A percentile compares a stretch with the other conserved stretches of the same genome.
Evolutionary conservation across 2,113 vertebrate genomes (phyloP).

Genomic region (Myxocyprinus asiaticus): DNA sequence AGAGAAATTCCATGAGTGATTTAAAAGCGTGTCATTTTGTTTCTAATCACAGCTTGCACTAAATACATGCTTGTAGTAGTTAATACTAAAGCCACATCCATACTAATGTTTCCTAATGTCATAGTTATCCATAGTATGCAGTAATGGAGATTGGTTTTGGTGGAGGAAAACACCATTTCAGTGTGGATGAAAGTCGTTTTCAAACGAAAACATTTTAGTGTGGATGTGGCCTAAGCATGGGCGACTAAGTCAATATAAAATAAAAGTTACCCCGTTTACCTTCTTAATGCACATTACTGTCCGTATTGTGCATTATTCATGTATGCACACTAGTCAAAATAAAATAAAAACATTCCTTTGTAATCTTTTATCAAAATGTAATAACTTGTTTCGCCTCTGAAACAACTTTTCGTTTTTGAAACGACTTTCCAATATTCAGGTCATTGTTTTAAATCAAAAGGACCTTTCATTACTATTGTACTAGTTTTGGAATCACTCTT

Average conservation of each 20-base stretch:
- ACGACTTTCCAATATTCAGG: background rate
- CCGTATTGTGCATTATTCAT: background rate
- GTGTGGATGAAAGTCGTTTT: too few relatives aligned
- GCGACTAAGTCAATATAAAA: background rate
- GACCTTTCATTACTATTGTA: too few relatives aligned
- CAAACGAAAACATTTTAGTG: too few relatives aligned
- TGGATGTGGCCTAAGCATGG: too few relatives aligned
- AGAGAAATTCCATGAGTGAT: background rate
- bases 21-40: background rate
- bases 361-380: background rate
- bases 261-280: background rate
- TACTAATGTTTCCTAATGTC: too few relatives aligned
- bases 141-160: too few relatives aligned
- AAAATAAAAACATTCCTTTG: background rate
- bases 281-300: background rate
- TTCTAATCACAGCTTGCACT: background rate
- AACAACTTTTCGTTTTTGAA: background rate
- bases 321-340: background rate
- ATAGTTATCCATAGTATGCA: too few relatives aligned
- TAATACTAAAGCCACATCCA: too few relatives aligned
- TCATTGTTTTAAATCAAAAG: too few relatives aligned
- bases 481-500: too few relatives aligned
- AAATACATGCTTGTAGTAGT: background rate
- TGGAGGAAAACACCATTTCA: too few relatives aligned
- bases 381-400: background rate